phyloP scores from a whole-genome alignment of 2,888 invertebrate genomes.

The Lysandra bellargus region DNA sequence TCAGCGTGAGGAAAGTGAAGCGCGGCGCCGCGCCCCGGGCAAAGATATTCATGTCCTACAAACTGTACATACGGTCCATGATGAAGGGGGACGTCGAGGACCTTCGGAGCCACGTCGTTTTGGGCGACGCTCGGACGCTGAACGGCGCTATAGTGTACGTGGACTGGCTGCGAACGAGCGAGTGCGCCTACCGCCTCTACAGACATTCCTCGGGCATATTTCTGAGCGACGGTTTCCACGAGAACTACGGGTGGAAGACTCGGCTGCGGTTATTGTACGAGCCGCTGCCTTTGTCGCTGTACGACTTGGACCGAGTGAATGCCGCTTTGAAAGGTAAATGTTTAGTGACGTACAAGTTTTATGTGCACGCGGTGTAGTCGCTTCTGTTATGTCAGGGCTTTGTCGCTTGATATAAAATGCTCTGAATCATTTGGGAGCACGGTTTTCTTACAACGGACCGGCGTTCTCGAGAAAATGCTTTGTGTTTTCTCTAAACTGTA shows the following conservation, averaged over 20 bases:
- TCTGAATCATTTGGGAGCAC: slow-evolving; percentile 28
- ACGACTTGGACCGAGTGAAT: slow-evolving; percentile 77
- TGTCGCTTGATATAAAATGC: slow-evolving; percentile 31
- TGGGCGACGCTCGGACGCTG: slow-evolving; percentile 66
- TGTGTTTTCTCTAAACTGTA: slow-evolving; percentile 15
- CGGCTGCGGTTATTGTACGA: slow-evolving; percentile 72
- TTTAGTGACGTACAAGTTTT: slow-evolving; percentile 56
- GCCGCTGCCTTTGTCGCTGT: slow-evolving; percentile 74
- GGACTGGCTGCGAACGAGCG: slow-evolving; percentile 72
- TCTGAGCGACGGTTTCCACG: slow-evolving; percentile 71
- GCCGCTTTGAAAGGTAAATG: slow-evolving; percentile 78
- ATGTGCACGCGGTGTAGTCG: slow-evolving; percentile 53
- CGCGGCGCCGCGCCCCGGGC: slow-evolving; percentile 61
- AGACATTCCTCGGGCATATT: slow-evolving; percentile 76
- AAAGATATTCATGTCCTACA: slow-evolving; percentile 73
- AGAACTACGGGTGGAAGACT: slow-evolving; percentile 59
- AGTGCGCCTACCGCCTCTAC: slow-evolving; percentile 73
- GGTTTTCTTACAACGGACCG: slow-evolving; percentile 21
- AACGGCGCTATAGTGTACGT: slow-evolving; percentile 74
- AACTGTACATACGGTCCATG: slow-evolving; percentile 68
- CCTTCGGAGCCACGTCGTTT: slow-evolving; percentile 65
- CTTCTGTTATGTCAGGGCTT: slow-evolving; percentile 47
- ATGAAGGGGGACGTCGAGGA: slow-evolving; percentile 72
- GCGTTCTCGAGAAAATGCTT: slow-evolving; percentile 20
- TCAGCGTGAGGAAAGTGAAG: slow-evolving; percentile 75